These are phyloP conservation scores for Forbesichthys papilliferus DNA, from an alignment of 2,113 vertebrate genomes.

Conservation along the genomic window DNA sequence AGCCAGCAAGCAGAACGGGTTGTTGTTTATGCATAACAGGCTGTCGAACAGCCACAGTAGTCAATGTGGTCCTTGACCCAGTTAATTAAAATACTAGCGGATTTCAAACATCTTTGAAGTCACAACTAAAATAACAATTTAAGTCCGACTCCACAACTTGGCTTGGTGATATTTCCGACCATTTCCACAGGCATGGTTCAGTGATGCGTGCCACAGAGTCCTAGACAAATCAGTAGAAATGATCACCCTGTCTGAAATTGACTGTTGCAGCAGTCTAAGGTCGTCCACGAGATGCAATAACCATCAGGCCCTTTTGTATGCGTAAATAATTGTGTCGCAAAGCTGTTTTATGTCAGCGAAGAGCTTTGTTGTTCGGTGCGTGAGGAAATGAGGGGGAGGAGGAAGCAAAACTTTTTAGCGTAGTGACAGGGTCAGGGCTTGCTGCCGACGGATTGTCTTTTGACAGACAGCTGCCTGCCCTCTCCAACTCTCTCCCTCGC, in stretches of 20 bases:
- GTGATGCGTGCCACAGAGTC: slow-evolving; percentile 5
- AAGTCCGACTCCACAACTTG: slow-evolving; percentile 55
- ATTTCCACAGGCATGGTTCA: slow-evolving; percentile 46
- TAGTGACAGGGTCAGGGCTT: slow-evolving; percentile 31
- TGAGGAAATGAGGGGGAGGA: slow-evolving; percentile 18
- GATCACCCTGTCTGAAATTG: background rate
- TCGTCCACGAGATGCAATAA: background rate
- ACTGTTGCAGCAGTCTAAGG: background rate
- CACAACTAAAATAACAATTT: slow-evolving; percentile 52
- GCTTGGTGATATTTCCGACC: slow-evolving; percentile 43
- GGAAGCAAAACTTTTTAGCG: slow-evolving; percentile 1
- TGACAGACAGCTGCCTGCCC: slow-evolving; percentile 41
- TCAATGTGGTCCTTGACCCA: slow-evolving; percentile 71
- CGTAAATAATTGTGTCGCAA: slow-evolving; percentile 5
- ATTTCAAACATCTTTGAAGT: slow-evolving; percentile 67
- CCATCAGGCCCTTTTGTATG: background rate
- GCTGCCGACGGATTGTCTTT: slow-evolving; percentile 48
- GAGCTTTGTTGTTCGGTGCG: slow-evolving; percentile 1
- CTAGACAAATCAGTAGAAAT: background rate
- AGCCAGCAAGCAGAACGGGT: slow-evolving; percentile 37
- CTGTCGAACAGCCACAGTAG: slow-evolving; percentile 42
- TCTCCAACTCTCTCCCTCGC: slow-evolving; percentile 39
- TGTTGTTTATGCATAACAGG: slow-evolving; percentile 46
- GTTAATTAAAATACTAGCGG: slow-evolving; percentile 63
- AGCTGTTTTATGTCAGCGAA: background rate